A percentile compares a stretch with the other conserved stretches of the same genome.
phyloP scores from a whole-genome alignment of 2,888 invertebrate species.

The Mythimna ferrago region DNA sequence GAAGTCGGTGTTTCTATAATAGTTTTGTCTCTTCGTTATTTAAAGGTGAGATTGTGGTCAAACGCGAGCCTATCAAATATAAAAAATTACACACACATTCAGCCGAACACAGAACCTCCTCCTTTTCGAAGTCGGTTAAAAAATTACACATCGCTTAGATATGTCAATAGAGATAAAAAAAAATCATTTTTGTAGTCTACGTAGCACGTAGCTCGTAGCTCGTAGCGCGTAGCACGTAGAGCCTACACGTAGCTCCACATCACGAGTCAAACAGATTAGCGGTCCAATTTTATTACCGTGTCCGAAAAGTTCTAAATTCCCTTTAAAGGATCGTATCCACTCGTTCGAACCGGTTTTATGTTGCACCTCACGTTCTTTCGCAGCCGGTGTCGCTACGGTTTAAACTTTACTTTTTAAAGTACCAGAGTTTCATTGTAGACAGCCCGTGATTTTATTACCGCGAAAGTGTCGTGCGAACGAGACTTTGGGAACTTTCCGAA shows the following conservation, averaged over 20 bases:
- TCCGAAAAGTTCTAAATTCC: conserved; percentile 58
- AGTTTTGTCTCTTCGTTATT: too few species aligned
- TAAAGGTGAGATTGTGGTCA: too few species aligned
- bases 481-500: conserved; percentile 54
- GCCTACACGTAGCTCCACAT: conserved; percentile 42
- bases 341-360: conserved; percentile 54
- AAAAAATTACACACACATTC: too few species aligned
- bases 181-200: not conserved
- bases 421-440: conserved; percentile 63
- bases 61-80: too few species aligned
- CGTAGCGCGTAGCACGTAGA: conserved; percentile 39
- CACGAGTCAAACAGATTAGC: conserved; percentile 60
- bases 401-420: conserved; percentile 67
- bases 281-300: conserved; percentile 62
- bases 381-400: conserved; percentile 60
- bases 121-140: too few species aligned
- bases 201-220: conserved; percentile 43
- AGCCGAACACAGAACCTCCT: too few species aligned
- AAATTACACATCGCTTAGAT: too few species aligned
- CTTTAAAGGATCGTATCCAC: conserved; percentile 52
- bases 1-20: too few species aligned
- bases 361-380: conserved; percentile 63
- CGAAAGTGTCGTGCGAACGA: conserved; percentile 58
- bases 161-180: conserved; percentile 1
- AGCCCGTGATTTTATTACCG: conserved; percentile 66